Percentiles rank a stretch among this genome's conserved stretches.
Conservation (phyloP, 30 jellyfish, hydroid and myxozoan species). For the Morbakka virulenta region DNA sequence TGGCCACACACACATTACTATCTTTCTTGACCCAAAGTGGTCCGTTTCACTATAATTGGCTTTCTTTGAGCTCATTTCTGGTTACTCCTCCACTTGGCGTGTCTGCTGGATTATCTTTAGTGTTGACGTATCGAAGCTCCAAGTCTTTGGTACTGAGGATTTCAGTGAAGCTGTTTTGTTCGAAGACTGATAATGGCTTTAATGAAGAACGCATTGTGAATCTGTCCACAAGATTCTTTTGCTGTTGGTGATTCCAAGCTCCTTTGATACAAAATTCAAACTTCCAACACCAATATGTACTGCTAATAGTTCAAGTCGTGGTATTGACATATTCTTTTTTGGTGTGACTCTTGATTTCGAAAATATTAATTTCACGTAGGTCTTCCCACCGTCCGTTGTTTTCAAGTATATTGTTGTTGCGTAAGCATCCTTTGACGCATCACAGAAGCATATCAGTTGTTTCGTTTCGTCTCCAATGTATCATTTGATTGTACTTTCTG, state of each 20-base stretch:
- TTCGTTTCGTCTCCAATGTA: conserved; percentile 7
- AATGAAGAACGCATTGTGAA: conserved; percentile 20
- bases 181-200: conserved; percentile 14
- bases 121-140: conserved; percentile 24
- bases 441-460: conserved; percentile 15
- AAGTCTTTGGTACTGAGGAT: not conserved
- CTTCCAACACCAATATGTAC: not conserved
- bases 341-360: conserved; percentile 21
- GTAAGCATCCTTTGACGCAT: conserved; percentile 18
- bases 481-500: conserved; percentile 11
- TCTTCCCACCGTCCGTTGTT: not conserved
- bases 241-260: too few relatives aligned
- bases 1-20: too few relatives aligned
- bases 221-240: conserved; percentile 11
- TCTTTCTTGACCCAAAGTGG: too few relatives aligned
- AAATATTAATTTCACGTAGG: not conserved
- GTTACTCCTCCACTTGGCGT: not conserved
- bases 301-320: too few relatives aligned
- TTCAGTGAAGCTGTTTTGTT: conserved; percentile 9
- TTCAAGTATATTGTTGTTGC: conserved; percentile 14
- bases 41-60: too few relatives aligned
- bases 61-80: not conserved
- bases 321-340: conserved; percentile 6
- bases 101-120: too few relatives aligned
- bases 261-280: not conserved